These are phyloP conservation scores for Cotesia typhae DNA, from an alignment of 1,140 invertebrate genomes.

Conservation along the genomic window DNA sequence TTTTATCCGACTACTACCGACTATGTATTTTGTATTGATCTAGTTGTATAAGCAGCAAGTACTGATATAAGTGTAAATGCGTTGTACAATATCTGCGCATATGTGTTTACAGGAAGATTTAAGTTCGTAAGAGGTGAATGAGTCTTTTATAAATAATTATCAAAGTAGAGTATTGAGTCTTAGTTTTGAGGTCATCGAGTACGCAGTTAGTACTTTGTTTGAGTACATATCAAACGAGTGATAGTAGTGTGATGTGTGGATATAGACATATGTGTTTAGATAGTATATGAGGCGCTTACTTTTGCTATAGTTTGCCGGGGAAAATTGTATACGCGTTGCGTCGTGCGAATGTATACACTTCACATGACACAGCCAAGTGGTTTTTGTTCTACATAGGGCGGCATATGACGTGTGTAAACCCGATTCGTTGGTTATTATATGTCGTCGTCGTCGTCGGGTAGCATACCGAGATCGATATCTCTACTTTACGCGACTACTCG, in stretches of 20 bases:
- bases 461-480: conserved; percentile 35
- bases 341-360: conserved; percentile 5
- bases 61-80: neutral
- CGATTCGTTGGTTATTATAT: conserved; percentile 30
- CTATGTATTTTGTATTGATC: no score
- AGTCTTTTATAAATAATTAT: conserved; percentile 10
- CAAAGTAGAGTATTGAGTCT: neutral
- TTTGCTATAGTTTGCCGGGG: neutral
- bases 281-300: no score
- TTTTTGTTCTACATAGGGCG: conserved; percentile 21
- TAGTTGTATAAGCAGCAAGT: neutral
- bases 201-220: no score
- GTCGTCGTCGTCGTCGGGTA: neutral
- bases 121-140: neutral
- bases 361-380: neutral
- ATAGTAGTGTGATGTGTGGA: no score
- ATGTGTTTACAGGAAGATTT: conserved; percentile 3
- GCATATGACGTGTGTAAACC: conserved; percentile 37
- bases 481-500: conserved; percentile 9
- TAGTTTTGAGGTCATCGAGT: neutral
- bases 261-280: no score
- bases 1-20: no score
- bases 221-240: no score
- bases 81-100: neutral
- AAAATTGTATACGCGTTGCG: conserved; percentile 6